A percentile compares a stretch with the other conserved stretches of the same genome.
Evolutionary conservation across 2,888 invertebrate species (phyloP).

Genomic region (Volucella inflata): DNA sequence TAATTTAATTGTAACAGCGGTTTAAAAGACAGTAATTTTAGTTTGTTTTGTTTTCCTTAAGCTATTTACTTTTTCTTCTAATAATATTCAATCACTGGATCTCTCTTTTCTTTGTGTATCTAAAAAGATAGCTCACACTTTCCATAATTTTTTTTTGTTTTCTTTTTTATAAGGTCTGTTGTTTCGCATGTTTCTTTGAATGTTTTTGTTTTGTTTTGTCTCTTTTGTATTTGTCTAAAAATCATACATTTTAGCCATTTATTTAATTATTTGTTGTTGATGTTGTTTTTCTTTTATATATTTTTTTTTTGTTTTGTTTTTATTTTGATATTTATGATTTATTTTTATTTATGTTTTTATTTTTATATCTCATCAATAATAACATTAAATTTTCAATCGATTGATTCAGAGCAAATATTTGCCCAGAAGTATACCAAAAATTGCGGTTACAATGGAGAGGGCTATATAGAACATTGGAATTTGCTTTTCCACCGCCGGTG

Average conservation of each 20-base stretch:
- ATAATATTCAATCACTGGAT: conserved; percentile 62
- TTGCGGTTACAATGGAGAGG: conserved; percentile 87
- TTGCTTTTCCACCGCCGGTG: conserved; percentile 86
- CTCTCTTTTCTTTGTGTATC: conserved; percentile 25
- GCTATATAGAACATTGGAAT: conserved; percentile 87
- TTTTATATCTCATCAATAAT: conserved; percentile 75
- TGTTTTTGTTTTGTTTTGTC: conserved; percentile 66
- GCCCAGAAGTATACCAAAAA: conserved; percentile 91
- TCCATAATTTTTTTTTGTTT: conserved; percentile 27
- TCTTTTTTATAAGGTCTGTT: background rate
- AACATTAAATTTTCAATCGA: conserved; percentile 77
- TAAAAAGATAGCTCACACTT: conserved; percentile 48
- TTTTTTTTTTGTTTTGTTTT: conserved; percentile 58
- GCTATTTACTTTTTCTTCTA: conserved; percentile 46
- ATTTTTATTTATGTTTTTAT: conserved; percentile 55
- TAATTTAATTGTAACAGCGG: conserved; percentile 54
- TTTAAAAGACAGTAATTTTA: conserved; percentile 46
- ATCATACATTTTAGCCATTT: conserved; percentile 73
- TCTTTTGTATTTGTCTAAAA: conserved; percentile 75
- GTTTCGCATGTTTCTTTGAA: conserved; percentile 61
- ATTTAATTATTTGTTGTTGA: conserved; percentile 62
- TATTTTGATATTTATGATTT: conserved; percentile 73
- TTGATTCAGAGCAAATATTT: conserved; percentile 91
- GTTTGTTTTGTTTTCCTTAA: conserved; percentile 50
- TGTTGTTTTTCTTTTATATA: conserved; percentile 62